These are phyloP conservation scores for Acrocyrtus sp. DNA, from an alignment of 2,888 invertebrate genomes.

Conservation along the genomic window DNA sequence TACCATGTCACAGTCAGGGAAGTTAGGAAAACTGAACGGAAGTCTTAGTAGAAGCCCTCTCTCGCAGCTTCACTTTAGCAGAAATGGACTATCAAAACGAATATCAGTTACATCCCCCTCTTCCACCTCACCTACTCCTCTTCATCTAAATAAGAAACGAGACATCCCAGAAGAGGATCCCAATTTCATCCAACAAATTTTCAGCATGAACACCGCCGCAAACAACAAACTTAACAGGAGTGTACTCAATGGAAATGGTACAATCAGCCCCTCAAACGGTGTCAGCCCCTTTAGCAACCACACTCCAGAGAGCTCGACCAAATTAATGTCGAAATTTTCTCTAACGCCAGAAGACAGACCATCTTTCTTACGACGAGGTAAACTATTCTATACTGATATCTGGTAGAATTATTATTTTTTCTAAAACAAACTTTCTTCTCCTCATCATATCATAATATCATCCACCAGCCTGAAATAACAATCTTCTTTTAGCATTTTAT, in stretches of 20 bases:
- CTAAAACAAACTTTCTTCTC: neutral
- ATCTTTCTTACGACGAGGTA: constrained; percentile 63
- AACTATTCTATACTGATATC: constrained; percentile 62
- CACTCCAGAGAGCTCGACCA: too few species aligned
- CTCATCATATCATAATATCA: neutral
- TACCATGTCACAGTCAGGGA: neutral
- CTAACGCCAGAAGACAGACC: constrained; percentile 63
- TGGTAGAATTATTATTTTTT: constrained; percentile 55
- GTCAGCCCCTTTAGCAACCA: too few species aligned
- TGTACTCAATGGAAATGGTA: neutral
- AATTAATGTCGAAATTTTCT: constrained; percentile 63
- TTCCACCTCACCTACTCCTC: constrained; percentile 15
- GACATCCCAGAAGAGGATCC: constrained; percentile 63
- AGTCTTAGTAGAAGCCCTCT: constrained; percentile 23
- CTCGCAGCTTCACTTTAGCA: constrained; percentile 31
- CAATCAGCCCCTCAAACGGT: too few species aligned
- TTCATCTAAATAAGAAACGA: constrained; percentile 57
- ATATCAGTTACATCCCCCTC: neutral
- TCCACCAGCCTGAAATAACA: neutral
- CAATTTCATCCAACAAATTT: constrained; percentile 61
- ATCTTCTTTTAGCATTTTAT: neutral
- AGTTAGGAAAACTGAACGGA: too few species aligned
- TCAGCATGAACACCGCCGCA: constrained; percentile 57
- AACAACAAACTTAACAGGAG: constrained; percentile 24
- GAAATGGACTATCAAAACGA: constrained; percentile 18